These are phyloP conservation scores for Solea senegalensis DNA, from an alignment of 2,113 vertebrate species.

Conservation along the genomic window DNA sequence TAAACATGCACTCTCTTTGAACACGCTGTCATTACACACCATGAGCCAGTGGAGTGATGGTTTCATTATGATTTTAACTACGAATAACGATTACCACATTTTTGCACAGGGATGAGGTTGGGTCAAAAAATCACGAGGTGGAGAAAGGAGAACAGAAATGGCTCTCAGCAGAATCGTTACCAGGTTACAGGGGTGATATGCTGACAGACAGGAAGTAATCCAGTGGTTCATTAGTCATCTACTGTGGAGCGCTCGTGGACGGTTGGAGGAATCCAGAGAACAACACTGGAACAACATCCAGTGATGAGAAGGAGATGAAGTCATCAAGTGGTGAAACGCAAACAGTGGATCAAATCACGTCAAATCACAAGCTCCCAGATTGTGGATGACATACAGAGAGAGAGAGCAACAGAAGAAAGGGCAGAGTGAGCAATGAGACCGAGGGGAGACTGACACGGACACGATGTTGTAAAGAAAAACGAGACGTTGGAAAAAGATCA, in stretches of 20 bases:
- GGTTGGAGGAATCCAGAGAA: conserved; percentile 5
- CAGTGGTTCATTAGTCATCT: conserved; percentile 13
- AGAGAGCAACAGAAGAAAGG: not conserved
- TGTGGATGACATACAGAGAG: conserved; percentile 14
- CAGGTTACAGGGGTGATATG: conserved; percentile 10
- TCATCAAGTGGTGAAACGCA: conserved; percentile 52
- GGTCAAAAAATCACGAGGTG: not conserved
- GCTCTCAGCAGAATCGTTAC: conserved; percentile 19
- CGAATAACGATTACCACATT: conserved; percentile 13
- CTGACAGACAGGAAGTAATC: conserved; percentile 24
- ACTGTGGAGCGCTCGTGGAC: conserved; percentile 12
- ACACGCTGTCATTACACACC: not conserved
- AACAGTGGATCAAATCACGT: conserved; percentile 27
- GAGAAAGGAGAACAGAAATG: not conserved
- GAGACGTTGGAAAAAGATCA: not conserved
- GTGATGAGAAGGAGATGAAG: conserved; percentile 64
- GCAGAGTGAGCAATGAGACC: not conserved
- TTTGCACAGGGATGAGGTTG: not conserved
- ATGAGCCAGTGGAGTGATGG: not conserved
- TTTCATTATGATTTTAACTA: not conserved
- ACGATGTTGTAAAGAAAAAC: not conserved
- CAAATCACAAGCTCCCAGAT: conserved; percentile 41
- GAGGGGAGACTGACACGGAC: conserved; percentile 1
- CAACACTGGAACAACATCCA: conserved; percentile 20
- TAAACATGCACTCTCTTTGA: not conserved